Conservation (phyloP, 2,797 vertebrate genomes). For the Cryptoprocta ferox region DNA sequence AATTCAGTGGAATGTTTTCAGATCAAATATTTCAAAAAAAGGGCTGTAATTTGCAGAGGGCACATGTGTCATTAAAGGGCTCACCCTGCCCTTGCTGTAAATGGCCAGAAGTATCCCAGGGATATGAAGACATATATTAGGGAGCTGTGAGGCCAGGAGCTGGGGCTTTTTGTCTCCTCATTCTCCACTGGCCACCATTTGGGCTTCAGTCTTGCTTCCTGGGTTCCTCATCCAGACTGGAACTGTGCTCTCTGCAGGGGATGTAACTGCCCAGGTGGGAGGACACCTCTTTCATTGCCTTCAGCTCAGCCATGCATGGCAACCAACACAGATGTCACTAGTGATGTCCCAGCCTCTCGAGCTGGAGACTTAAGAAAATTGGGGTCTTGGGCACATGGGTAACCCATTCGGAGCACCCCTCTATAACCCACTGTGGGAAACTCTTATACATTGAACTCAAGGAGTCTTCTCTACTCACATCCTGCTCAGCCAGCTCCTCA, state of each 20-base stretch:
- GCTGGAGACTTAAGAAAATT: neutral
- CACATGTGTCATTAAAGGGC: no score
- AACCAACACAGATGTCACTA: neutral
- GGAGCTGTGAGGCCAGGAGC: neutral
- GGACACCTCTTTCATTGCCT: fast-evolving
- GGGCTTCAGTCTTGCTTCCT: neutral
- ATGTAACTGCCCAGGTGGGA: neutral
- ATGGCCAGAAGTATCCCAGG: neutral
- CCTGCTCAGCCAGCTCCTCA: neutral
- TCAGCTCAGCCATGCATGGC: no score
- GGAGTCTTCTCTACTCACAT: neutral
- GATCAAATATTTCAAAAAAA: neutral
- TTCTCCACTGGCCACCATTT: neutral
- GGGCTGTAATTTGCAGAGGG: neutral
- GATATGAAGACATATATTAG: neutral
- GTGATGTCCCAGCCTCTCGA: neutral
- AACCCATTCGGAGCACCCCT: neutral
- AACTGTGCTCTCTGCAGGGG: neutral
- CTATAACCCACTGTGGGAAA: neutral
- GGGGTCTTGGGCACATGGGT: neutral
- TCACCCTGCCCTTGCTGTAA: neutral
- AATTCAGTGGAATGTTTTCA: neutral
- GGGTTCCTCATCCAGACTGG: neutral
- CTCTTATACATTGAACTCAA: neutral
- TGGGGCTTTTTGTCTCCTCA: neutral